Base-by-base conservation (phyloP, 2,888 invertebrate genomes). In the Tenthredo livida region DNA sequence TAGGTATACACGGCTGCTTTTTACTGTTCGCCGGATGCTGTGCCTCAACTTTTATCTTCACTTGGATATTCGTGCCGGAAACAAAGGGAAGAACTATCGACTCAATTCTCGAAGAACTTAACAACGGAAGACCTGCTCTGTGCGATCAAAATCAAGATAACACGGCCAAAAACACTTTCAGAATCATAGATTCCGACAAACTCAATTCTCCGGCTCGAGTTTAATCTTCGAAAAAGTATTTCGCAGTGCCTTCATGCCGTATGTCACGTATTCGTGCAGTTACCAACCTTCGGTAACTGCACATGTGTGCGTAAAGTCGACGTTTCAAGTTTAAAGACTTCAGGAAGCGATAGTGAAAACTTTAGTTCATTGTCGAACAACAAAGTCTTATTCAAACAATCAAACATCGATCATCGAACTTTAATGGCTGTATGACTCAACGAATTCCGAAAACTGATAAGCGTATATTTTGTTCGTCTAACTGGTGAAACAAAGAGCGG, bases 11-110 rank as follows among this genome's bases (percentile, higher is more conserved):
- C 75, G 91, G 91, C 0, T 93, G 92, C 73, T 93, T 93, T 86
- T 91, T 91, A 21, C 21, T 92, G 0, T 87, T 93, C 15, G 88
- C 90, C 0, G 77, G 70, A 0, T 90, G 86, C 37, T 93, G 93
- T 86, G 86, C 86, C 1, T 77, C 33, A 1, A 90, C 84, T 3
- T 91, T 91, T 78, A 3, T 90, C 0, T 92, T 93, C 29, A 87
- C 89, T 3, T 87, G 89, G 5, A 1, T 89, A 0, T 37, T 92
- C 17, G 61, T 93, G 0, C 93, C 93, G 0, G 93, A 93, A 85
- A 93, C 93, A 1, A 93, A 92, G 75, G 93, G 93, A 3, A 87
- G 88, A n/a, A 88, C 89, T 0, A 87, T 92, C 17, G 91, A 93
- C 75, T 87, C 90, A 0, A 93, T 93, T 54, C 72, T 92, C 6